Conservation (phyloP, 2,113 vertebrate species). For the Muntiacus muntjak region DNA sequence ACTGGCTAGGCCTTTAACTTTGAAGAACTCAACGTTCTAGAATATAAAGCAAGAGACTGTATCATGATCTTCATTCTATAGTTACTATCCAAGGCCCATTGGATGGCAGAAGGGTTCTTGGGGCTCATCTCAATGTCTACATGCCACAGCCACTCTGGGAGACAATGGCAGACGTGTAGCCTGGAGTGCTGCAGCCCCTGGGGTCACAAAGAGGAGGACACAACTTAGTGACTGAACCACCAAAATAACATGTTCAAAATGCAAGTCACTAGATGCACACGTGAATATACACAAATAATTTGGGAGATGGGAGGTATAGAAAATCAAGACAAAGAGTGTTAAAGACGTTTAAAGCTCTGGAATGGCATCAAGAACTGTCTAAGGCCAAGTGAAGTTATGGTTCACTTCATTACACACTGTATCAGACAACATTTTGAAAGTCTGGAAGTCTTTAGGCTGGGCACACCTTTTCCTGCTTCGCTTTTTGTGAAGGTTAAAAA, state of each 20-base stretch:
- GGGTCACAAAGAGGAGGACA: neutral
- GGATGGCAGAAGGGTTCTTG: accelerated
- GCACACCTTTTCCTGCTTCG: neutral
- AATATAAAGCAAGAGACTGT: neutral
- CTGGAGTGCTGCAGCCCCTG: neutral
- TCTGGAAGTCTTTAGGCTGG: neutral
- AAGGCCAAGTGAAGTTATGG: neutral
- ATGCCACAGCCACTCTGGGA: neutral
- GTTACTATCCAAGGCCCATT: neutral
- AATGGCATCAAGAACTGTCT: neutral
- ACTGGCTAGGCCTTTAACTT: neutral
- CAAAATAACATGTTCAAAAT: neutral
- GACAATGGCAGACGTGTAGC: accelerated
- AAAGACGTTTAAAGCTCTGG: neutral
- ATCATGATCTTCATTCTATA: neutral
- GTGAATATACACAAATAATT: neutral
- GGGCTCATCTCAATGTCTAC: neutral
- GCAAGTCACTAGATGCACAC: neutral
- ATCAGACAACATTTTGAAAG: neutral
- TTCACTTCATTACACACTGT: neutral
- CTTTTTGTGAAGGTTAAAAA: neutral
- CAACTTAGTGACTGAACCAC: neutral
- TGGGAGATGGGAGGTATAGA: neutral
- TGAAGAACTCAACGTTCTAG: neutral
- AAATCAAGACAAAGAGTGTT: neutral